These are phyloP conservation scores for Darevskia mixta DNA, from an alignment of 2,797 vertebrate species.

Conservation along the genomic window DNA sequence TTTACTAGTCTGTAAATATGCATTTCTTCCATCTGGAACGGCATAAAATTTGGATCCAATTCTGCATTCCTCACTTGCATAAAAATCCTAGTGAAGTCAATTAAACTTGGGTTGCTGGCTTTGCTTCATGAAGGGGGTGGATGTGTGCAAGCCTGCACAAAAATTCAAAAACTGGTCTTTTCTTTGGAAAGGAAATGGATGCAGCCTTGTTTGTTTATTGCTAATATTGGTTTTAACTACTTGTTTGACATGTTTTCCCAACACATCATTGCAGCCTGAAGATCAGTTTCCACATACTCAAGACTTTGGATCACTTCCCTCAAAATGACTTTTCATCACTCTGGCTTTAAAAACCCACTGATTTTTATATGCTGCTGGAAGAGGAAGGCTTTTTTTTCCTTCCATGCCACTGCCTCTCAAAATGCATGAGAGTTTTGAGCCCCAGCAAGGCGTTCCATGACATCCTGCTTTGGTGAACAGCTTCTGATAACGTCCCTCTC, in stretches of 20 bases:
- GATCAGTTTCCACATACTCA: constrained; percentile 27
- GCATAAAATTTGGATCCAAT: constrained; percentile 65
- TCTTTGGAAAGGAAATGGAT: constrained; percentile 29
- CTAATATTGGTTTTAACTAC: constrained; percentile 16
- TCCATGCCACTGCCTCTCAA: not conserved
- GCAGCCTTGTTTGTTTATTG: constrained; percentile 36
- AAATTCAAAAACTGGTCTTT: constrained; percentile 51
- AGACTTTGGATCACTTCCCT: constrained; percentile 24
- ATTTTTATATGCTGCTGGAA: constrained; percentile 31
- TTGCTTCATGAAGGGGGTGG: not conserved
- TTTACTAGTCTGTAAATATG: constrained; percentile 50
- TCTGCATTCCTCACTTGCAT: constrained; percentile 65
- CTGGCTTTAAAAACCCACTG: not conserved
- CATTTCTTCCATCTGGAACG: constrained; percentile 67
- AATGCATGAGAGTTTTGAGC: constrained; percentile 18
- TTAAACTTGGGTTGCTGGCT: constrained; percentile 44
- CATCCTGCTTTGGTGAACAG: constrained; percentile 18
- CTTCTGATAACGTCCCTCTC: constrained; percentile 2
- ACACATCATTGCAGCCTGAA: constrained; percentile 23
- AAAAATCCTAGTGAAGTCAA: constrained; percentile 53
- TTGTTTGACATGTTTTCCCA: constrained; percentile 15
- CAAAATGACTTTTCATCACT: constrained; percentile 4
- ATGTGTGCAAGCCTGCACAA: constrained; percentile 3
- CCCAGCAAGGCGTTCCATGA: not conserved
- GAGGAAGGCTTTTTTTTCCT: constrained; percentile 5